Evolutionary conservation across 2,888 invertebrate genomes (phyloP).

Genomic region (Notodonta ziczac): DNA sequence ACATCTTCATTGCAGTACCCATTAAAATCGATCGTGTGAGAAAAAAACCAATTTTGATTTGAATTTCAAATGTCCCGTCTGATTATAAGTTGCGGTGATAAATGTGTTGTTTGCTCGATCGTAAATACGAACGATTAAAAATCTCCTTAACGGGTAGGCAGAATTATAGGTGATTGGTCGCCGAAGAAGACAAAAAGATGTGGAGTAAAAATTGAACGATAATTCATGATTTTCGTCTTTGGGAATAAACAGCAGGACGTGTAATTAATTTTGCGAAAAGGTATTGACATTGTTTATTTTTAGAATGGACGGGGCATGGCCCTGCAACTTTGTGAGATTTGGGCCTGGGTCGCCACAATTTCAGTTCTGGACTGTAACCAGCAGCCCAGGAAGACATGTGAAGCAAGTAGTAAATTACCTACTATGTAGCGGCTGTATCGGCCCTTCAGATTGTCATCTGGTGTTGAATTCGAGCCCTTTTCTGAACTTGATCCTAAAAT

Average conservation of each 20-base stretch:
- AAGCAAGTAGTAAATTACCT: no score
- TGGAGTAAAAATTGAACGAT: constrained; percentile 1
- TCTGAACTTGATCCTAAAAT: neutral
- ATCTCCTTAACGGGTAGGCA: constrained; percentile 5
- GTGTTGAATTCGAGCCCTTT: constrained; percentile 2
- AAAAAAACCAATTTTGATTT: constrained; percentile 40
- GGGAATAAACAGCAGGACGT: neutral
- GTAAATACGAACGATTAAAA: constrained; percentile 1
- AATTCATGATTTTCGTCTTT: neutral
- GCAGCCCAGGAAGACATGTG: no score
- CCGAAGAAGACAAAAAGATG: constrained; percentile 2
- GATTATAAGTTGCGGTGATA: constrained; percentile 1
- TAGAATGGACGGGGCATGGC: neutral
- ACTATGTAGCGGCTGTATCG: neutral
- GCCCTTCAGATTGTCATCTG: neutral
- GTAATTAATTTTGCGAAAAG: neutral
- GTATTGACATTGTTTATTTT: neutral
- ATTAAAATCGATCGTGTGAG: constrained; percentile 30
- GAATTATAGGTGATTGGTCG: constrained; percentile 2
- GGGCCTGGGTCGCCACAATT: no score
- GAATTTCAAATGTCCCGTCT: constrained; percentile 32
- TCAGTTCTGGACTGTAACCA: no score
- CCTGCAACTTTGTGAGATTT: neutral
- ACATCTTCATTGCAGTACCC: constrained; percentile 44
- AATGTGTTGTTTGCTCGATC: constrained; percentile 3